Evolutionary conservation across 2,113 vertebrate genomes (phyloP), one percentile per base, ranked within the genome.

Genomic region (Triplophysa siluroides): DNA sequence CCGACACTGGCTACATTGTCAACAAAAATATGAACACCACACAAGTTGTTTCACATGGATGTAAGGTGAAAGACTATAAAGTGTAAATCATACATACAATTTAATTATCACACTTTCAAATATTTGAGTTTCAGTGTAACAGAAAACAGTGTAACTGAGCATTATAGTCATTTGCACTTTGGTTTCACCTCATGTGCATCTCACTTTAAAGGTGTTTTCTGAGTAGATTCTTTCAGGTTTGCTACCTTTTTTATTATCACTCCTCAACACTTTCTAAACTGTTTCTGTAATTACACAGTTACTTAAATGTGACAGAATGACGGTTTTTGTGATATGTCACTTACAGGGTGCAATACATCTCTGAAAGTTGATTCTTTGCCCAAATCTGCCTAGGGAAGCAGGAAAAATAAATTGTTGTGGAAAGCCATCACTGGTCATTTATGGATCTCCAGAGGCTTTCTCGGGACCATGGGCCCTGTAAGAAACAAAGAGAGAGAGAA

Each of bases 201-300:
- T 85, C 63, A 43, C 83, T 74, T 73, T 63, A 60, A 74, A 77
- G 45, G 73, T 82, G 64, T 72, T 29, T 29, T 63, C 72, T 52
- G 47, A 70, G 58, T 60, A 47, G 26, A 66, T 72, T 81, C 19
- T 16, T 43, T 77, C 52, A 56, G 70, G 19, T 78, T 81, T 69
- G 60, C 45, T 65, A 58, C 69, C 19, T 78, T 45, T 84, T 54
- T 58, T 80, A 43, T 71, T 80, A 23, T 78, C 47, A 72, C 41
- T 64, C 23, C 41, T 78, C 61, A 63, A 60, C 67, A 81, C 80
- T 65, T 87, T 81, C 64, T 52, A 11, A 60, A 65, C 72, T 60
- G 71, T 66, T 79, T 81, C 73, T 72, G 81, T 83, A 76, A 82
- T 83, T 78, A 80, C 81, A 78, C 73, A 66, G 79, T 77, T 77